These are phyloP conservation scores for Chrysaora quinquecirrha DNA, from an alignment of 30 jellyfish, hydroid and myxozoan genomes.

Conservation along the genomic window DNA sequence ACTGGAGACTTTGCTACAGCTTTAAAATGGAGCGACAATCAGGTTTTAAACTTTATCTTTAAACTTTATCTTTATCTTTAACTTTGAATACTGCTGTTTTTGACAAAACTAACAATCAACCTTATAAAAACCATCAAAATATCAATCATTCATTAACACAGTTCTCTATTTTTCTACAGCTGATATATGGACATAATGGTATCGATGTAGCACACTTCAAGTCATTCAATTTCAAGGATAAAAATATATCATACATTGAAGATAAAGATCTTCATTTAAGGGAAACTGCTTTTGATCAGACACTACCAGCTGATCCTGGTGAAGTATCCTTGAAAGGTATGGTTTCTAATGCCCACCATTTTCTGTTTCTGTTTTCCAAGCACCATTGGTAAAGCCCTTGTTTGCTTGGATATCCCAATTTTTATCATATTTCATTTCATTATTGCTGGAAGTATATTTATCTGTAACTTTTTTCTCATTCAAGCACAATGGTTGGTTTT, in stretches of 20 bases:
- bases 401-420: no score
- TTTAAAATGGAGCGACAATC: constrained; percentile 78
- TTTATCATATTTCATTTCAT: no score
- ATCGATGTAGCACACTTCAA: constrained; percentile 69
- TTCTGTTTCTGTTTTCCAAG: no score
- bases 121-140: no score
- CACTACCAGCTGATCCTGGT: constrained; percentile 87
- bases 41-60: constrained; percentile 23
- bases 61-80: no score
- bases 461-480: neutral
- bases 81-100: no score
- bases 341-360: no score
- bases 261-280: constrained; percentile 86
- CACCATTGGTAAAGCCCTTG: no score
- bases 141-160: neutral
- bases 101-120: no score
- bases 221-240: constrained; percentile 73
- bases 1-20: constrained; percentile 79
- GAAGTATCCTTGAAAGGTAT: constrained; percentile 83
- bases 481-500: constrained; percentile 81
- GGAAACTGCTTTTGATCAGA: constrained; percentile 84
- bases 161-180: constrained; percentile 21
- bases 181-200: constrained; percentile 93
- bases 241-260: constrained; percentile 72
- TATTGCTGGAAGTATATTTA: no score